Conservation (phyloP, 2,113 vertebrate species). For the Cariama cristata region DNA sequence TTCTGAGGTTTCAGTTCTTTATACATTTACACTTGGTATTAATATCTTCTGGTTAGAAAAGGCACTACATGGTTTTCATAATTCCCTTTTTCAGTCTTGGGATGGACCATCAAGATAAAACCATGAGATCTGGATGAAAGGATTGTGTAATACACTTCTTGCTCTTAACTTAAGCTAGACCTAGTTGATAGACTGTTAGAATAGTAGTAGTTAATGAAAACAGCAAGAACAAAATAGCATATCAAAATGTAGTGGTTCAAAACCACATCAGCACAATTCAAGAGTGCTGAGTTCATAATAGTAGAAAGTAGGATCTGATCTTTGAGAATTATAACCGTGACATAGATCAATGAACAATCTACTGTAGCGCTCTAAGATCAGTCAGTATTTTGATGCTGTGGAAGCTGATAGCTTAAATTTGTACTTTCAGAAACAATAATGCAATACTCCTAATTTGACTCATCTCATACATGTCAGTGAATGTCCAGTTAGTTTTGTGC, state of each 20-base stretch:
- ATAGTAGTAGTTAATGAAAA: neutral
- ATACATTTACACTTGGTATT: neutral
- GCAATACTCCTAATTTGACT: neutral
- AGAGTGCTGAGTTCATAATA: neutral
- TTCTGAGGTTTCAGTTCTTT: constrained; percentile 33
- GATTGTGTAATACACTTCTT: neutral
- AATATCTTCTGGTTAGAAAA: neutral
- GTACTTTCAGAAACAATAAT: neutral
- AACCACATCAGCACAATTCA: neutral
- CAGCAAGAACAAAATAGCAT: neutral
- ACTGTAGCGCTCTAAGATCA: neutral
- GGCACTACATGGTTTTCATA: neutral
- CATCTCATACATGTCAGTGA: neutral
- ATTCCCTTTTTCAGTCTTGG: neutral
- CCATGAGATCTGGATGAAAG: neutral
- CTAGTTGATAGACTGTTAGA: neutral
- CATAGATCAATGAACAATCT: neutral
- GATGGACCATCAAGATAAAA: neutral
- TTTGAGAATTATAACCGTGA: neutral
- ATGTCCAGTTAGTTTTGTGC: neutral
- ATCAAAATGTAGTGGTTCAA: constrained; percentile 21
- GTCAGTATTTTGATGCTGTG: neutral
- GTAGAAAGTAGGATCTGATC: neutral
- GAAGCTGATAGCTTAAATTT: neutral
- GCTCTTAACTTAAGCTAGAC: neutral